Evolutionary conservation across 2,888 invertebrate genomes (phyloP), one percentile per base, ranked within the genome.

Genomic region (Drosophila neotestacea): DNA sequence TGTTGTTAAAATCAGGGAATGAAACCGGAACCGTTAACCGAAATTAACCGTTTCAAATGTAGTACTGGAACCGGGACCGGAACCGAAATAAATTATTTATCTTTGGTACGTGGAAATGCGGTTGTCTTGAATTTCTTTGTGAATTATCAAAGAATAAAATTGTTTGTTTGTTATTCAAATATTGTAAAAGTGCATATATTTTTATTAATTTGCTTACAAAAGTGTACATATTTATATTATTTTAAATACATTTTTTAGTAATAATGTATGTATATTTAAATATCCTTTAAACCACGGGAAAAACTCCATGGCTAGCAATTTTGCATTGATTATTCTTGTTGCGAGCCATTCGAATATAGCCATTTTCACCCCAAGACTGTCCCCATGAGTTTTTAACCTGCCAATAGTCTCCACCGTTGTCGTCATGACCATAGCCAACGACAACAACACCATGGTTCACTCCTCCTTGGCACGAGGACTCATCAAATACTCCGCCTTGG

Each of bases 281-380:
- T 2, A 3, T 13, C 4, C 11, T 4, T 60, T 44, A 54, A 32
- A 62, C 46, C 22, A 62, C 4, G 6, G 61, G 52, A 32, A 30
- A 62, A 6, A 62, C 13, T 4, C n/a, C 52, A 32, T 27, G 46
- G 10, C 10, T 30, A 1, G 61, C 52, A 46, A 62, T 62, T 22
- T 36, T 42, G 16, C 61, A 61, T 11, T 61, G 61, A 52, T 62
- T 62, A 10, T 54, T 46, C 10, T 5, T 62, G 38, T 62, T 62
- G 38, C 61, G 61, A 10, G 61, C 54, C 46, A 62, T 54, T 22
- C 61, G 64, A 32, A 64, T 32, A 13, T 64, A 64, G 11, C 64
- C 64, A 30, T 36, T 58, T 38, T 64, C 64, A 16, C 64, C 64
- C 64, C 58, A 64, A 9, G 9, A 10, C 4, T n/a, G 4, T 6